These are phyloP conservation scores for Ptychochromis oligacanthus DNA, from an alignment of 2,113 vertebrate species.

Conservation along the genomic window DNA sequence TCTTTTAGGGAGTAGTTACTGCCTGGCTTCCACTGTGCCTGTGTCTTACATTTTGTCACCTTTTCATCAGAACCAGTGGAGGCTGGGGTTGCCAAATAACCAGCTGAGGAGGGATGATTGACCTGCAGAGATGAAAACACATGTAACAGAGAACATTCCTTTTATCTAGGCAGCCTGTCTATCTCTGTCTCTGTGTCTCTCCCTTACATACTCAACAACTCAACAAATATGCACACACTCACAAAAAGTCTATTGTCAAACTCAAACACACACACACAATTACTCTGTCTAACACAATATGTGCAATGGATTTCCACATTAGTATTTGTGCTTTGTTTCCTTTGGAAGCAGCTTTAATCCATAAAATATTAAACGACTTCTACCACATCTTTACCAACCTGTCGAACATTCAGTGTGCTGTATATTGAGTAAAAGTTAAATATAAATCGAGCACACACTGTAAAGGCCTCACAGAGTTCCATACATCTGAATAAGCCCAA, in stretches of 20 bases:
- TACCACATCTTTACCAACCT: not conserved
- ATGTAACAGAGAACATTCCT: not conserved
- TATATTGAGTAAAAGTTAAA: not conserved
- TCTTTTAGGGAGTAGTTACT: not conserved
- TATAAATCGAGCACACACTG: not conserved
- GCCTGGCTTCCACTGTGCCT: not conserved
- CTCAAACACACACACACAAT: not conserved
- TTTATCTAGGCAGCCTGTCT: not conserved
- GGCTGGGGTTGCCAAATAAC: not conserved
- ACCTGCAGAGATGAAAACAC: not conserved
- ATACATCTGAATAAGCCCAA: not conserved
- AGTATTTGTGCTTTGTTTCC: slow-evolving; percentile 20
- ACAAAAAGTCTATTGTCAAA: not conserved
- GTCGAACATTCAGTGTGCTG: not conserved
- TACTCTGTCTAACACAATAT: not conserved
- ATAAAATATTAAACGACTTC: not conserved
- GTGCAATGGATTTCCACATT: not conserved
- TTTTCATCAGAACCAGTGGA: slow-evolving; percentile 3
- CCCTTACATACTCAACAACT: not conserved
- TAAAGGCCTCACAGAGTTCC: not conserved
- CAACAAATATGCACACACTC: not conserved
- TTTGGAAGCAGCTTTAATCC: not conserved
- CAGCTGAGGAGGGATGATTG: not conserved
- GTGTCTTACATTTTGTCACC: not conserved
- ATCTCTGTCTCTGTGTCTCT: not conserved